Percentiles rank a stretch among this genome's conserved stretches.
Conservation (phyloP, 2,888 invertebrate genomes). For the Eremobia ochroleuca region DNA sequence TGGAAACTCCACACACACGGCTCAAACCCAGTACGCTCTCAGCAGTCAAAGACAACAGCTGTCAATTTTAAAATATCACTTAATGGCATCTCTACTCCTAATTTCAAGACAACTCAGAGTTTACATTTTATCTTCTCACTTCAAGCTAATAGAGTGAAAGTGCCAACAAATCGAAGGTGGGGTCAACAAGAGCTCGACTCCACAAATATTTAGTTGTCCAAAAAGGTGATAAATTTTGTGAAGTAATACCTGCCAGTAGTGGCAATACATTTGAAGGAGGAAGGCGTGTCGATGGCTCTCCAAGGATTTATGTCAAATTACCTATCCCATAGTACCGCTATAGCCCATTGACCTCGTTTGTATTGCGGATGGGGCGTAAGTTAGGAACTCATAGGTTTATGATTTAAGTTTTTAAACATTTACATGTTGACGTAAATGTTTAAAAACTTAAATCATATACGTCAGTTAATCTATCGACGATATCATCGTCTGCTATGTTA, state of each 20-base stretch:
- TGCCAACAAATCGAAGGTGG: constrained; percentile 10
- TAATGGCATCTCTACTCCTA: background rate
- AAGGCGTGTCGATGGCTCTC: constrained; percentile 82
- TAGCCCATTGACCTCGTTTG: constrained; percentile 84
- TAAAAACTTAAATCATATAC: too few species aligned
- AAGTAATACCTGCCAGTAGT: constrained; percentile 77
- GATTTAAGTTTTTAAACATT: background rate
- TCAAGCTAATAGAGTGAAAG: constrained; percentile 7
- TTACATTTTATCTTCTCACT: background rate
- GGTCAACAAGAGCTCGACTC: constrained; percentile 21
- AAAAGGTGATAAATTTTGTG: constrained; percentile 77
- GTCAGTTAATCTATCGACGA: background rate
- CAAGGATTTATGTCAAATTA: constrained; percentile 88
- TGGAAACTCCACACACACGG: background rate
- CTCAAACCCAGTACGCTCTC: background rate
- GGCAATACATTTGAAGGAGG: constrained; percentile 79
- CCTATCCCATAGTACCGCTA: constrained; percentile 79
- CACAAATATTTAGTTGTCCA: constrained; percentile 65
- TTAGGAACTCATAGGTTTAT: constrained; percentile 32
- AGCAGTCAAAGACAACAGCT: background rate
- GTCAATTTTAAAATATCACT: background rate
- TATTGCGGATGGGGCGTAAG: constrained; percentile 60
- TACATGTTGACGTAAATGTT: too few species aligned
- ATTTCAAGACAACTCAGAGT: background rate
- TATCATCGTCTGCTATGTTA: too few species aligned